A percentile compares a stretch with the other conserved stretches of the same genome.
Conservation (phyloP, 1,140 invertebrate species). For the Hirudo medicinalis region DNA sequence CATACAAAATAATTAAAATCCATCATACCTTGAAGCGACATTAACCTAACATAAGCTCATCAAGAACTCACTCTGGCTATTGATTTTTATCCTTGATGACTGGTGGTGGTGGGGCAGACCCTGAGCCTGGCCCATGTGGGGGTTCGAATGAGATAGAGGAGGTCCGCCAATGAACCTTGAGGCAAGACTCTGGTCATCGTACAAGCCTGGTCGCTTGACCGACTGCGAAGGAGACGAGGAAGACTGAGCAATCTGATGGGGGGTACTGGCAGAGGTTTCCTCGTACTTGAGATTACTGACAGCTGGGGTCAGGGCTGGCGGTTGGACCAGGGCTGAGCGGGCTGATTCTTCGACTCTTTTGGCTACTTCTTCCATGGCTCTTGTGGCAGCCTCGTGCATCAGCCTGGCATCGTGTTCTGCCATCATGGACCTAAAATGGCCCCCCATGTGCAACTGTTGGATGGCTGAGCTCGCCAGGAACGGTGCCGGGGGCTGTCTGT, state of each 20-base stretch:
- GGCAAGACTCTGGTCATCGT: no score
- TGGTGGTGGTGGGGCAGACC: no score
- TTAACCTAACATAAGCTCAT: no score
- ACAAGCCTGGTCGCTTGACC: no score
- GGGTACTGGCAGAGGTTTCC: neutral
- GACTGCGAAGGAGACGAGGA: no score
- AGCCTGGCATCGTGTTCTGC: neutral
- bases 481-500: neutral
- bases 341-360: constrained; percentile 6
- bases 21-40: no score
- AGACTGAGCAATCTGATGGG: neutral
- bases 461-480: constrained; percentile 8
- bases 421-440: constrained; percentile 1
- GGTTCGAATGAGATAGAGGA: no score
- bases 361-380: constrained; percentile 3
- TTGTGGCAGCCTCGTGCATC: neutral
- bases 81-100: no score
- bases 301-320: neutral
- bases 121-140: no score
- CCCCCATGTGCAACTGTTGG: constrained; percentile 1
- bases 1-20: no score
- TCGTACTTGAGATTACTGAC: neutral
- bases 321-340: neutral
- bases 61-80: no score
- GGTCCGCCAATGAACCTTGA: no score